phyloP scores from a whole-genome alignment of 2,888 invertebrate genomes.

The Meiosimyza decipiens region DNA sequence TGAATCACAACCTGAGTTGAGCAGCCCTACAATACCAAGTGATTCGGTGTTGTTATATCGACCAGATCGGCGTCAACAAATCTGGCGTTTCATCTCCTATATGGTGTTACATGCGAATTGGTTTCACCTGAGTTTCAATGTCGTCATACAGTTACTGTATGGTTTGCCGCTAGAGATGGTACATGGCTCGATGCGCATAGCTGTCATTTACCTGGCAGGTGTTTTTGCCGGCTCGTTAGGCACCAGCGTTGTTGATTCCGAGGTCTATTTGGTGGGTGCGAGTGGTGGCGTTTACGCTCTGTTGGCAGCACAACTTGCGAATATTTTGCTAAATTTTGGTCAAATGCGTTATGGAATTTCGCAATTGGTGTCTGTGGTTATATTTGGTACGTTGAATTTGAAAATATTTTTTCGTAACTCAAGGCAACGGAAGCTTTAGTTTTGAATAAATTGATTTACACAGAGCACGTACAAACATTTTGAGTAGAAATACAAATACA shows the following conservation, averaged over 20 bases:
- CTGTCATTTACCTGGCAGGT: conserved; percentile 90
- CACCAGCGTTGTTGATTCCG: conserved; percentile 92
- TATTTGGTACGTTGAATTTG: conserved; percentile 77
- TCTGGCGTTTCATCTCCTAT: conserved; percentile 95
- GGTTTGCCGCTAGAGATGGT: conserved; percentile 96
- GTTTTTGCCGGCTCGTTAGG: conserved; percentile 86
- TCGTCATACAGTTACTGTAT: conserved; percentile 91
- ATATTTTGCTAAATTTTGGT: conserved; percentile 93
- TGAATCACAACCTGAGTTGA: conserved; percentile 76
- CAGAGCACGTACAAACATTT: too few relatives aligned
- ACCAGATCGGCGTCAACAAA: conserved; percentile 88
- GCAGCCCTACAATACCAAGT: conserved; percentile 88
- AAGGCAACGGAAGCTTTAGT: neutral
- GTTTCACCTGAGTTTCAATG: conserved; percentile 95
- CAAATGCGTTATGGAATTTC: conserved; percentile 95
- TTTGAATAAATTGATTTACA: too few relatives aligned
- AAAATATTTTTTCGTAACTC: neutral
- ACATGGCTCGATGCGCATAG: conserved; percentile 90
- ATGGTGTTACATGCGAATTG: conserved; percentile 96
- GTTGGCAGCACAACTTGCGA: conserved; percentile 94
- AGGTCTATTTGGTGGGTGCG: conserved; percentile 95
- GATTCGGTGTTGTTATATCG: conserved; percentile 94
- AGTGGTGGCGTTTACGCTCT: conserved; percentile 98
- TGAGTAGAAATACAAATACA: too few relatives aligned
- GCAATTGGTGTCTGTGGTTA: conserved; percentile 87